A percentile compares a stretch with the other conserved stretches of the same genome.
phyloP scores from a whole-genome alignment of 2,888 invertebrate genomes.

The Dicranocentrus wangi region DNA sequence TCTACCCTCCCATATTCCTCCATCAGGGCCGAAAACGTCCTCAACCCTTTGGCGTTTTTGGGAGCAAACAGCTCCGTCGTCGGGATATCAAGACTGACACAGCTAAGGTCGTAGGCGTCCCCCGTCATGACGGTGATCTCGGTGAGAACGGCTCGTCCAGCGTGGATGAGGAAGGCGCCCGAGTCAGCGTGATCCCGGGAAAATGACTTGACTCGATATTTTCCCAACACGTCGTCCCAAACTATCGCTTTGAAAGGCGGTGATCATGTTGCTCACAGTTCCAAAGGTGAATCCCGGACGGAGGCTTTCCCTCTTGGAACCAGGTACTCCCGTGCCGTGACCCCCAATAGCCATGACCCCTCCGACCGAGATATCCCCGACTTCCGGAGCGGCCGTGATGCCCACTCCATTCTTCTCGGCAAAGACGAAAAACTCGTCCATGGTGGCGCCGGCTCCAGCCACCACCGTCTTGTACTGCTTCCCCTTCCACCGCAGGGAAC shows the following conservation, averaged over 20 bases:
- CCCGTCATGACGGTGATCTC: constrained; percentile 22
- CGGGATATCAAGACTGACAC: constrained; percentile 22
- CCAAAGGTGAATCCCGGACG: constrained; percentile 40
- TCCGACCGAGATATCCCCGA: constrained; percentile 57
- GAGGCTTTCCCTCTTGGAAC: neutral
- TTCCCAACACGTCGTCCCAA: constrained; percentile 1
- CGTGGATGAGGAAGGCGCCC: constrained; percentile 47
- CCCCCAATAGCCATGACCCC: constrained; percentile 61
- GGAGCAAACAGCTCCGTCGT: constrained; percentile 28
- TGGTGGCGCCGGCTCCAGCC: constrained; percentile 49
- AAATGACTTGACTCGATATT: constrained; percentile 46
- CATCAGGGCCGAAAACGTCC: neutral
- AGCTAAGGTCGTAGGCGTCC: constrained; percentile 30
- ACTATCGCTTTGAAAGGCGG: constrained; percentile 54
- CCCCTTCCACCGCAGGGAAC: neutral
- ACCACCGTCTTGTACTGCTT: constrained; percentile 4
- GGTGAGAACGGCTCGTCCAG: constrained; percentile 40
- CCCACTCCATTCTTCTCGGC: constrained; percentile 55
- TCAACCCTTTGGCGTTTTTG: neutral
- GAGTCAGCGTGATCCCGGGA: constrained; percentile 33
- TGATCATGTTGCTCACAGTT: constrained; percentile 60
- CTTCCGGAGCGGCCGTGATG: constrained; percentile 35
- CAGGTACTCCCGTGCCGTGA: constrained; percentile 62
- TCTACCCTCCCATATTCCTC: constrained; percentile 42
- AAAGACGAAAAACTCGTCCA: constrained; percentile 56